Evolutionary conservation across 2,797 vertebrate genomes (phyloP).

Genomic region (Peromyscus nudipes): DNA sequence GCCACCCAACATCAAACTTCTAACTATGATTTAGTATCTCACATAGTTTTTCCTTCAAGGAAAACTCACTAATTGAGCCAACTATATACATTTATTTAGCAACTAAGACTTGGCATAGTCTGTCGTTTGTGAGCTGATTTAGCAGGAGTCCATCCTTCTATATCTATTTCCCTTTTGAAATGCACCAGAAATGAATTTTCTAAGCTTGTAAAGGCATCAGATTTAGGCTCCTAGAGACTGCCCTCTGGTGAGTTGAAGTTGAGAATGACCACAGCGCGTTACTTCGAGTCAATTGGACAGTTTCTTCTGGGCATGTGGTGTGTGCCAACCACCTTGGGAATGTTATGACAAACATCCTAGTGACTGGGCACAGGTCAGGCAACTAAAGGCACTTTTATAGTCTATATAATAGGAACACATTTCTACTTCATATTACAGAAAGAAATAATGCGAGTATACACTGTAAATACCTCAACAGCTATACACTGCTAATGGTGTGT

Average conservation of each 20-base stretch:
- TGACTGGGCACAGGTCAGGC: not conserved
- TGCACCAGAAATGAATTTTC: not conserved
- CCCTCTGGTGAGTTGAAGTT: not conserved
- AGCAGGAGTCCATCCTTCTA: not conserved
- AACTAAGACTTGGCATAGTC: not conserved
- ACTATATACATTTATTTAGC: not conserved
- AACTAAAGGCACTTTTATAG: not conserved
- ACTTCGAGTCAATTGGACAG: not conserved
- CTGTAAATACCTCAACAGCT: not conserved
- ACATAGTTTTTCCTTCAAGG: not conserved
- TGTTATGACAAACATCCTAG: not conserved
- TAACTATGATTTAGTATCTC: conserved; percentile 18
- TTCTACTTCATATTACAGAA: not conserved
- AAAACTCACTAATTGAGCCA: conserved; percentile 28
- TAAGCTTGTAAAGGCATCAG: not conserved
- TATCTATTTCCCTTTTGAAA: not conserved
- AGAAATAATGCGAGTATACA: not conserved
- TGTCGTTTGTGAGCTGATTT: not conserved
- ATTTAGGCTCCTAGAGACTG: not conserved
- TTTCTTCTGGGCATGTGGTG: not conserved
- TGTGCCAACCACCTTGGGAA: not conserved
- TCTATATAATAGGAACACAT: not conserved
- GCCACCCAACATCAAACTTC: not conserved
- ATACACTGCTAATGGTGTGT: not conserved
- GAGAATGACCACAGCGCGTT: not conserved